Percentiles rank a stretch among this genome's conserved stretches.
phyloP scores from a whole-genome alignment of 2,113 vertebrate species.

The Bujurquina vittata region DNA sequence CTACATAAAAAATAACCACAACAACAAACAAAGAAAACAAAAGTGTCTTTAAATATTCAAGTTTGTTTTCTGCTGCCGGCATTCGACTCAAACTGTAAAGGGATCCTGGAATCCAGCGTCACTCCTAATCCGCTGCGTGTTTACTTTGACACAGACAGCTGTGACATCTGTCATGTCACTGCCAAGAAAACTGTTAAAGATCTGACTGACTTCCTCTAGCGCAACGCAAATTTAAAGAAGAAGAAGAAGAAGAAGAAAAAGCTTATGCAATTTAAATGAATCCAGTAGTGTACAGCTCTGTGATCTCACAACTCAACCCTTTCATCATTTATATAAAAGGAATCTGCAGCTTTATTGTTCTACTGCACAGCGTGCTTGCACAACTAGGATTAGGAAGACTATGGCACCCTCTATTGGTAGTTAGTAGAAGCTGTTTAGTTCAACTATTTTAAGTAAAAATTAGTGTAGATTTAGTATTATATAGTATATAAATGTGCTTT shows the following conservation, averaged over 20 bases:
- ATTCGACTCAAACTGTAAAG: background rate
- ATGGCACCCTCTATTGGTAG: constrained; percentile 42
- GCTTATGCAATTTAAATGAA: constrained; percentile 6
- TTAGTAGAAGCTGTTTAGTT: background rate
- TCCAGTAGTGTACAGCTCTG: constrained; percentile 44
- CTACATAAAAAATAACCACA: background rate
- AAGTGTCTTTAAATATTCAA: background rate
- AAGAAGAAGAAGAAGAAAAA: background rate
- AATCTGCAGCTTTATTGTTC: constrained; percentile 5
- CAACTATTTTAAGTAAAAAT: background rate
- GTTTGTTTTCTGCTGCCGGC: background rate
- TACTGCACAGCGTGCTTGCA: background rate
- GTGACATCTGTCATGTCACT: background rate
- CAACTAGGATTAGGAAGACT: background rate
- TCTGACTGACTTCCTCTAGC: background rate
- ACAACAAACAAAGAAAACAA: constrained; percentile 6
- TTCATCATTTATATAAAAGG: constrained; percentile 49
- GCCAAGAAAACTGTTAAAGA: background rate
- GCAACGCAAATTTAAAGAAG: background rate
- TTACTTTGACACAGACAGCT: background rate
- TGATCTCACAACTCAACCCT: constrained; percentile 19
- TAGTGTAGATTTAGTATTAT: background rate
- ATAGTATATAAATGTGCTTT: background rate
- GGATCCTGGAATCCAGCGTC: background rate
- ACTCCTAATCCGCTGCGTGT: background rate